Base-by-base conservation (phyloP, 2,888 invertebrate species). In the Nasonovia ribisnigri region DNA sequence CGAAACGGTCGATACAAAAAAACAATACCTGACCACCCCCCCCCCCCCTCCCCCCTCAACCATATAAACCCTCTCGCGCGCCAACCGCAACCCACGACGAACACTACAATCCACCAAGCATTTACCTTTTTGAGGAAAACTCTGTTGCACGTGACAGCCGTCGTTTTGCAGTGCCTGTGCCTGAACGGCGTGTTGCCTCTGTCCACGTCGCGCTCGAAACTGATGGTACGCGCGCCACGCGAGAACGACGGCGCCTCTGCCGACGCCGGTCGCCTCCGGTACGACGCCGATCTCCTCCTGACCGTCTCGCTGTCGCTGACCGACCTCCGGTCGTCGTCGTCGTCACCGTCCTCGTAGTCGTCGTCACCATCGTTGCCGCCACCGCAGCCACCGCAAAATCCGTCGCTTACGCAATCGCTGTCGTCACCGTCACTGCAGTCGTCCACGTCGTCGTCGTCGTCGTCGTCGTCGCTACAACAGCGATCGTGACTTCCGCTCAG, bases 101-200 rank as follows among this genome's bases (percentile, higher is more conserved):
- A 36, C 77, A 36, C 36, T 36, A 36, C 13, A 36, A 86, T 16
- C 86, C 16, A 16, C 43, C 42, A 46, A 94, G 95, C 46, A 46
- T 46, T 96, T 96, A 98, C 98, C 98, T 98, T 98, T 96, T 97
- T 97, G 94, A 98, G 97, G 96, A 98, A 98, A 95, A 97, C 96
- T 96, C 98, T 98, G 96, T 98, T 98, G 96, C 98, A 98, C 95
- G 97, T 97, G 96, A 98, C 98, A 94, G 98, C 97, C 86, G 98
- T 97, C 94, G 98, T 97, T 95, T 98, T 97, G 97, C 98, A 98
- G 96, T 98, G 98, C 95, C 97, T 97, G 96, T 98, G 98, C 92
- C 95, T 95, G 94, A 95, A 95, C 48, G 95, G 95, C 51, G 95
- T 95, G 11, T 95, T 95, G 48, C 91, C 92, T n/a, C 46, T 46